Percentiles rank a stretch among this genome's conserved stretches.
phyloP scores from a whole-genome alignment of 1,140 invertebrate species.

The Anagrus nilaparvatae region DNA sequence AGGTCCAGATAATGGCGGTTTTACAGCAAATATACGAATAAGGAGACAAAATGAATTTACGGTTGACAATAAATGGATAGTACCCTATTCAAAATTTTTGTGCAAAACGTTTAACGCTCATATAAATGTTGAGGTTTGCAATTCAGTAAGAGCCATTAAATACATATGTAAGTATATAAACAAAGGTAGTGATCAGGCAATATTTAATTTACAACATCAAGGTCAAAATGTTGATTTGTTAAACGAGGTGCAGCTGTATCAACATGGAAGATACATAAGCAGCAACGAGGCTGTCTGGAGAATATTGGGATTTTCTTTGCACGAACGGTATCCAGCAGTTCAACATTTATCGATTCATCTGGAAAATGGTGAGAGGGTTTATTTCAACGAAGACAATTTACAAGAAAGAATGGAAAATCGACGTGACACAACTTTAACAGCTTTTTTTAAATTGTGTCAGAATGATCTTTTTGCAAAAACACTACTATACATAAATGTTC shows the following conservation, averaged over 20 bases:
- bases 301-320: constrained; percentile 22
- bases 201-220: no score
- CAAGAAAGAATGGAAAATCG: neutral
- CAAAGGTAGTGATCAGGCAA: constrained; percentile 34
- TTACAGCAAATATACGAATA: constrained; percentile 10
- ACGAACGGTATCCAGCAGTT: constrained; percentile 2
- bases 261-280: constrained; percentile 30
- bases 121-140: constrained; percentile 33
- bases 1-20: constrained; percentile 13
- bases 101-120: constrained; percentile 25
- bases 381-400: neutral
- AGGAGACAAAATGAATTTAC: constrained; percentile 15
- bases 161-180: constrained; percentile 38
- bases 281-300: constrained; percentile 34
- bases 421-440: neutral
- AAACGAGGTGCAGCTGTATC: constrained; percentile 32
- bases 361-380: neutral
- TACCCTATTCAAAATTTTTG: constrained; percentile 31
- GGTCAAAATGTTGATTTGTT: constrained; percentile 18
- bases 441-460: neutral
- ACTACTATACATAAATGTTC: neutral
- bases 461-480: neutral
- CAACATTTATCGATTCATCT: neutral
- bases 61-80: constrained; percentile 34
- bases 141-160: constrained; percentile 35